Base-by-base conservation (phyloP, 1,140 invertebrate genomes). In the Uloborus diversus region DNA sequence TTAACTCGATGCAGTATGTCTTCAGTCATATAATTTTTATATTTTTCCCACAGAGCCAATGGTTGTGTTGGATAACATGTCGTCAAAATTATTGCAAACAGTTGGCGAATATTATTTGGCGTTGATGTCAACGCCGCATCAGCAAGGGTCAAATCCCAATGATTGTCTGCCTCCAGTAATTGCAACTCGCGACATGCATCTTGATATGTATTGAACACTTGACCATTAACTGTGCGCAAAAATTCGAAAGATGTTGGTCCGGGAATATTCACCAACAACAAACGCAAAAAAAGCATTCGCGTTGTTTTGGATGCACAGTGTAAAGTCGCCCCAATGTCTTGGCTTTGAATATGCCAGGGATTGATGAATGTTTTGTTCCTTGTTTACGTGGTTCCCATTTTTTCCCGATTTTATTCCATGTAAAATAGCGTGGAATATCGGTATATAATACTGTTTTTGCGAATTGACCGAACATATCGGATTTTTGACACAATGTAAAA, bases 31-130 rank as follows among this genome's bases (percentile, higher is more conserved):
- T n/a, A n/a, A n/a, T n/a, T n/a, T n/a, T n/a, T n/a, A n/a, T n/a
- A n/a, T n/a, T n/a, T n/a, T n/a, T n/a, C n/a, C n/a, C n/a, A n/a
- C n/a, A n/a, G n/a, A n/a, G n/a, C n/a, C n/a, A 17, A 28, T 61
- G 57, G 57, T 20, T 53, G 17, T 20, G 49, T 20, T 20, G 71
- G 71, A 65, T 33, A 61, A 65, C 61, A 76, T 47, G 56, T 76
- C 30, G 51, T 59, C 37, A 76, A 42, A 32, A 87, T 85, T 56
- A 87, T 86, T 35, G 84, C 84, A 84, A 88, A 87, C 82, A 87
- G 85, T 81, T 83, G 83, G 42, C 86, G 84, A 71, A 89, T 85
- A 84, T 88, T 83, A 23, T 84, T 73, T 82, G 85, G 85, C 82
- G 49, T 61, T 79, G 82, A 61, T 71, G 84, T 68, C 73, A 76